These are phyloP conservation scores for Geococcyx californianus DNA, from an alignment of 2,113 vertebrate species.

Conservation along the genomic window DNA sequence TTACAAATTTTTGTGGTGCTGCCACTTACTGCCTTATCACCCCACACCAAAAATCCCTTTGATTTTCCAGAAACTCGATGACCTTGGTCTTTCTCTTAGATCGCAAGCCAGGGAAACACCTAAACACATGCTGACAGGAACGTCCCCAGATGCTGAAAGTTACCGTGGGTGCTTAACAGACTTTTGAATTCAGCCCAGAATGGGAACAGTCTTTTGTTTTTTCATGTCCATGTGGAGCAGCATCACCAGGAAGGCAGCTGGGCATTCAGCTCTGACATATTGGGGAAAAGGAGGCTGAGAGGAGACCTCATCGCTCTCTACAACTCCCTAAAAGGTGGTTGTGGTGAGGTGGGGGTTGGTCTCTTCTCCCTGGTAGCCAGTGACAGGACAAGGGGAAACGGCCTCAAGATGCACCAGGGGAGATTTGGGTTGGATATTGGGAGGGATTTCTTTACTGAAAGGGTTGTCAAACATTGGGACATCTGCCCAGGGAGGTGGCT, in stretches of 20 bases:
- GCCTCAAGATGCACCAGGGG: no score
- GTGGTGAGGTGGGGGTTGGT: no score
- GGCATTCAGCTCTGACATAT: neutral
- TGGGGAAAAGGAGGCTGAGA: neutral
- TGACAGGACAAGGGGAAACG: no score
- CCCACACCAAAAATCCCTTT: neutral
- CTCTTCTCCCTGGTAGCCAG: no score
- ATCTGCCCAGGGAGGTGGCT: no score
- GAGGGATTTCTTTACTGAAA: no score
- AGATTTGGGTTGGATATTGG: no score
- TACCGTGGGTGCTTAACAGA: accelerated
- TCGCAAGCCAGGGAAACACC: neutral
- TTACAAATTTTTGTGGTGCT: neutral
- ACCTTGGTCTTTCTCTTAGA: neutral
- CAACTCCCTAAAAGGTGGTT: no score
- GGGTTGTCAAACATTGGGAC: no score
- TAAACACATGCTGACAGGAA: neutral
- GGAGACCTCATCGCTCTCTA: no score
- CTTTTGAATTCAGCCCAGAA: neutral
- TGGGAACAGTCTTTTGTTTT: neutral
- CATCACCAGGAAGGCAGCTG: neutral
- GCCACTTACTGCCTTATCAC: neutral
- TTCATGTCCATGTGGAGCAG: neutral
- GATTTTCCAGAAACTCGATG: neutral
- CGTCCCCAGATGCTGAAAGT: neutral